Percentiles rank a stretch among this genome's conserved stretches.
These are phyloP conservation scores for Hydroisotoma schaefferi DNA, from an alignment of 2,888 invertebrate species.

Conservation along the genomic window DNA sequence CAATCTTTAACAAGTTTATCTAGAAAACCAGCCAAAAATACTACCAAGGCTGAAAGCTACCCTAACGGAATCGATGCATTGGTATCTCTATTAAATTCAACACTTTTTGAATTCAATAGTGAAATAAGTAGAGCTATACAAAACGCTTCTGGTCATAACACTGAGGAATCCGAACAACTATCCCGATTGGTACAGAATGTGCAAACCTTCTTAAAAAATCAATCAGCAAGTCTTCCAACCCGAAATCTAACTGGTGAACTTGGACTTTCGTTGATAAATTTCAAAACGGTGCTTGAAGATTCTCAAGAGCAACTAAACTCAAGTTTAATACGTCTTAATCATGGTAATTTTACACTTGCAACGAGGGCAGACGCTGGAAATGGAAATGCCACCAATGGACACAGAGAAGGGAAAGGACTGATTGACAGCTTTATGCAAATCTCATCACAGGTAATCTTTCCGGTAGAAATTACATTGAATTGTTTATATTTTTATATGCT, in stretches of 20 bases:
- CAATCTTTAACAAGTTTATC: too few species aligned
- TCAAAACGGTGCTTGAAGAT: background rate
- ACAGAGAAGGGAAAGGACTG: background rate
- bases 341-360: background rate
- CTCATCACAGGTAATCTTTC: conserved; percentile 2
- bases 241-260: background rate
- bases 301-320: background rate
- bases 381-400: background rate
- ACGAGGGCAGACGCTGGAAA: background rate
- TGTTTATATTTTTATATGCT: background rate
- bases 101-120: background rate
- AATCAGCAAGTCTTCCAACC: background rate
- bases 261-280: background rate
- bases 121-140: background rate
- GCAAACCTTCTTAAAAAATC: background rate
- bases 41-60: background rate
- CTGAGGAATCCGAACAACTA: background rate
- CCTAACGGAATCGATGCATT: background rate
- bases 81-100: conserved; percentile 1
- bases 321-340: background rate
- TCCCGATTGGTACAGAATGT: background rate
- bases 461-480: background rate
- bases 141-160: background rate
- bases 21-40: background rate
- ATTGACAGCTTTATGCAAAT: conserved; percentile 2